Evolutionary conservation across 2,888 invertebrate genomes (phyloP).

Genomic region (Cryptus viduatorius): DNA sequence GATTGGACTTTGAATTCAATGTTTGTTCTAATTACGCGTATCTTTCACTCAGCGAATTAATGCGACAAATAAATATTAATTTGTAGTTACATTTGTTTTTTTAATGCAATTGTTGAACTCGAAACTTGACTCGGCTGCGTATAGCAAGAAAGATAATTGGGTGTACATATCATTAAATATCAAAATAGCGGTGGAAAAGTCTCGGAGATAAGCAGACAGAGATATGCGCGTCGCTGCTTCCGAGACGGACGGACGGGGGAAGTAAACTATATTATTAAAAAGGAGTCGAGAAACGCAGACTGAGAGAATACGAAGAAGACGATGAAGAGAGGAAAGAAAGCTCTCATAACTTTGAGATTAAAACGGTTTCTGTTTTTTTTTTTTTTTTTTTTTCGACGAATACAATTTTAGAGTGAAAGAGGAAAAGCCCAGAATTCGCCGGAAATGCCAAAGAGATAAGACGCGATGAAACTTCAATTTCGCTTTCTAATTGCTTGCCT

Average conservation of each 20-base stretch:
- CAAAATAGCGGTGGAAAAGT: constrained; percentile 7
- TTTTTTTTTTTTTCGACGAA: constrained; percentile 19
- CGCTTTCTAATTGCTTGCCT: constrained; percentile 37
- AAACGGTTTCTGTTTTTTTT: constrained; percentile 31
- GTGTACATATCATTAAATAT: constrained; percentile 31
- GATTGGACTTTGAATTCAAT: neutral
- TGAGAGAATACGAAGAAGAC: constrained; percentile 2
- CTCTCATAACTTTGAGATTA: constrained; percentile 53
- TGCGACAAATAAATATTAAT: constrained; percentile 5
- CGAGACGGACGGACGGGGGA: constrained; percentile 10
- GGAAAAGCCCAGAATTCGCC: constrained; percentile 4
- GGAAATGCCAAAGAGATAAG: constrained; percentile 41
- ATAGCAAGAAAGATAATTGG: constrained; percentile 23
- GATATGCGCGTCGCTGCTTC: neutral
- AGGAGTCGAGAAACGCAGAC: constrained; percentile 18
- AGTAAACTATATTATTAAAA: constrained; percentile 53
- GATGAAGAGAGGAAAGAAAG: neutral
- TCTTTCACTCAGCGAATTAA: neutral
- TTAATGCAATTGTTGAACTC: neutral
- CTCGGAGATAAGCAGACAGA: constrained; percentile 7
- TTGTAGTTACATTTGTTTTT: neutral
- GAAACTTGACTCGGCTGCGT: neutral
- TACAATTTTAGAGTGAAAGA: constrained; percentile 21
- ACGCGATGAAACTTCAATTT: constrained; percentile 57
- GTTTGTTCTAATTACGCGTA: neutral